phyloP scores from a whole-genome alignment of 2,888 invertebrate species.

The Sycophila texana region DNA sequence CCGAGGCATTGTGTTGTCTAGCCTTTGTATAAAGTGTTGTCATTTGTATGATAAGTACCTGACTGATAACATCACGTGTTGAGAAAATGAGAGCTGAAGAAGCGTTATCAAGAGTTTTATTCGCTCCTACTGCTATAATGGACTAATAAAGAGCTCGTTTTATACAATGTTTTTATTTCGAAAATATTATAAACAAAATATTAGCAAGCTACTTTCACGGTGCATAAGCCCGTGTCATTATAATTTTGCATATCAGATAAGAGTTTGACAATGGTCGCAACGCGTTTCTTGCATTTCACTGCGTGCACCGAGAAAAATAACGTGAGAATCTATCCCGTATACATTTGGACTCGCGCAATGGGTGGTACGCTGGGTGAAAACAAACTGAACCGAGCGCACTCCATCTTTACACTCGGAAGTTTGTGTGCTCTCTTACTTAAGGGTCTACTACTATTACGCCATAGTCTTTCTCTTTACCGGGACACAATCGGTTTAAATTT shows the following conservation, averaged over 20 bases:
- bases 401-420: conserved; percentile 22
- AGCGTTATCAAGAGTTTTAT: no score
- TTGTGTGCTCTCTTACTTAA: conserved; percentile 20
- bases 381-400: conserved; percentile 25
- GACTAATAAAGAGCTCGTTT: no score
- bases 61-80: no score
- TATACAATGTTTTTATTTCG: no score
- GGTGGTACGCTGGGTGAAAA: not conserved
- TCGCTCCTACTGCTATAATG: no score
- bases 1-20: not conserved
- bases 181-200: not conserved
- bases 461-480: not conserved
- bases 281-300: not conserved
- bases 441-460: conserved; percentile 42
- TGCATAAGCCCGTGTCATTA: not conserved
- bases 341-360: not conserved
- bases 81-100: no score
- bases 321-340: not conserved
- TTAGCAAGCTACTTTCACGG: not conserved
- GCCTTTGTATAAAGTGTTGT: no score
- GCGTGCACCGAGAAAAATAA: not conserved
- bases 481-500: conserved; percentile 50
- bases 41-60: no score
- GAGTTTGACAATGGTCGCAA: not conserved
- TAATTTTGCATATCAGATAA: not conserved